A percentile compares a stretch with the other conserved stretches of the same genome.
Conservation (phyloP, 2,888 invertebrate species). For the Thecocarcelia acutangulata region DNA sequence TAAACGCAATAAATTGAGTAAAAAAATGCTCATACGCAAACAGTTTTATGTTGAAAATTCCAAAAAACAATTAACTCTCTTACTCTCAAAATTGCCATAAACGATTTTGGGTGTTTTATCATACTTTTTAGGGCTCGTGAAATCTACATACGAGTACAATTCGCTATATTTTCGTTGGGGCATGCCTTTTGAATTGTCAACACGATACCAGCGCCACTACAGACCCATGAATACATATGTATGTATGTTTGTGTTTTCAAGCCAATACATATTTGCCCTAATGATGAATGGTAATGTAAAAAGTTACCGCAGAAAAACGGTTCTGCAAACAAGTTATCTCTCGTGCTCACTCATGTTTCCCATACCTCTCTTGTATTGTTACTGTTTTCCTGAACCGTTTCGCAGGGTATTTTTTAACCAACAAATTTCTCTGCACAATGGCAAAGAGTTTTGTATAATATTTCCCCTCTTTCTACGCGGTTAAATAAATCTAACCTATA, state of each 20-base stretch:
- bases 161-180: conserved; percentile 61
- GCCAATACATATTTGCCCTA: neutral
- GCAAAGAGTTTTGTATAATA: neutral
- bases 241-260: neutral
- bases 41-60: neutral
- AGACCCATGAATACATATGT: too few species aligned
- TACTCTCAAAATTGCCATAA: neutral
- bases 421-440: conserved; percentile 21
- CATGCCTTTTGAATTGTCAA: conserved; percentile 44
- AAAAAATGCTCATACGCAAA: conserved; percentile 32
- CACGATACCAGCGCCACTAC: too few species aligned
- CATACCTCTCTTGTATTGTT: conserved; percentile 4
- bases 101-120: conserved; percentile 31
- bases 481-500: conserved; percentile 28
- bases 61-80: neutral
- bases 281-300: conserved; percentile 55
- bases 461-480: conserved; percentile 35
- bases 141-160: conserved; percentile 2
- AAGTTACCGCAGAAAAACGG: conserved; percentile 69
- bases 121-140: neutral
- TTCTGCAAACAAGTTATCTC: conserved; percentile 47
- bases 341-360: neutral
- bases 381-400: conserved; percentile 54
- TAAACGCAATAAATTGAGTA: conserved; percentile 57
- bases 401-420: conserved; percentile 48